Evolutionary conservation across 64 coral and sea anemone genomes (phyloP).

Genomic region (Montipora capricornis): DNA sequence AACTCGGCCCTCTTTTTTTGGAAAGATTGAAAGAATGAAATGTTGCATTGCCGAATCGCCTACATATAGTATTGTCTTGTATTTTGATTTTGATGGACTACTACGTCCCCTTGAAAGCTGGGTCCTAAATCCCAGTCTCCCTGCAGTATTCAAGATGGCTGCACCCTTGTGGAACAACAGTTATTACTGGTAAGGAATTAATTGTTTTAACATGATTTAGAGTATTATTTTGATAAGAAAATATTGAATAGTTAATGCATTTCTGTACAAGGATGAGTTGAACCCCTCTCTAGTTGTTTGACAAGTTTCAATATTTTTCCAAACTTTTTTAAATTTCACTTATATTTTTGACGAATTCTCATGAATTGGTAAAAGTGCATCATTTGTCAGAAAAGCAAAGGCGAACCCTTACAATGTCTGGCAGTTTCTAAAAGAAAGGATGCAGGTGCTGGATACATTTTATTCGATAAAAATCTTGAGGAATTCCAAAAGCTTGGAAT

Average conservation of each 20-base stretch:
- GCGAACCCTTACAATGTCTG: slow-evolving; percentile 60
- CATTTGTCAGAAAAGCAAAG: slow-evolving; percentile 74
- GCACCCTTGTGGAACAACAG: slow-evolving; percentile 42
- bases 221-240: background rate
- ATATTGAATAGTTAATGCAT: background rate
- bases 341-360: slow-evolving; percentile 2
- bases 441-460: slow-evolving; percentile 56
- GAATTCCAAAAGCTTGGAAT: slow-evolving; percentile 64
- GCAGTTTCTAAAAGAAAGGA: slow-evolving; percentile 80
- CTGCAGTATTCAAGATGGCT: slow-evolving; percentile 64
- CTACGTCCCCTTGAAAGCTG: background rate
- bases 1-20: background rate
- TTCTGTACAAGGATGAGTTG: background rate
- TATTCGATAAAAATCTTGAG: slow-evolving; percentile 46
- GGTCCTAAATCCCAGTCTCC: slow-evolving; percentile 49
- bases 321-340: background rate
- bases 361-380: slow-evolving; percentile 79
- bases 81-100: background rate
- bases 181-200: slow-evolving; percentile 17
- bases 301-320: background rate
- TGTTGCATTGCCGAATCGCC: background rate
- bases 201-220: background rate
- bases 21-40: background rate
- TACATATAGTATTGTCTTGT: background rate
- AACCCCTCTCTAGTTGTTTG: background rate